These are phyloP conservation scores for Wasmannia auropunctata DNA, from an alignment of 1,140 invertebrate genomes.

Conservation along the genomic window DNA sequence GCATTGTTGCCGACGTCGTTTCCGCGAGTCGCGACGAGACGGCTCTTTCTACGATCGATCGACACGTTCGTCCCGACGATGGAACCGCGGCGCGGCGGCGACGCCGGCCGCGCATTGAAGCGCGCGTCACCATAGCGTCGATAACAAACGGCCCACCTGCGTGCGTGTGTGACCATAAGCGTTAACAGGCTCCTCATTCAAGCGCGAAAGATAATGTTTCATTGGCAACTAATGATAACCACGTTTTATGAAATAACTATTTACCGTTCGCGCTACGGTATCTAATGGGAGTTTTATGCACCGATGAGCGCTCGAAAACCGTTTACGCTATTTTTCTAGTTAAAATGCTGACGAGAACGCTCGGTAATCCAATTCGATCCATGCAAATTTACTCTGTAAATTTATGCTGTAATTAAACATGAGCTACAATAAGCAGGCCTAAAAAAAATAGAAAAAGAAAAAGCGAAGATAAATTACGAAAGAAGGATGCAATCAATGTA, in stretches of 20 bases:
- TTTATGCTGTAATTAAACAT: not conserved
- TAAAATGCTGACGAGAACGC: not conserved
- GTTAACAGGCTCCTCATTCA: slow-evolving; percentile 38
- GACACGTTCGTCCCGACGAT: slow-evolving; percentile 28
- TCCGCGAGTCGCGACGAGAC: slow-evolving; percentile 51
- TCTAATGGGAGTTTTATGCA: slow-evolving; percentile 13
- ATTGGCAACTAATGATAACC: slow-evolving; percentile 52
- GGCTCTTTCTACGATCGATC: slow-evolving; percentile 58
- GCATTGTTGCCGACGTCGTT: slow-evolving; percentile 48
- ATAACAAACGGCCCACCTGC: slow-evolving; percentile 52
- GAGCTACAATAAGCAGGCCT: not conserved
- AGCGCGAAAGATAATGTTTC: slow-evolving; percentile 58
- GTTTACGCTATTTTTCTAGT: not conserved
- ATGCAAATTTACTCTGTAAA: slow-evolving; percentile 3
- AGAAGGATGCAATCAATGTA: not conserved
- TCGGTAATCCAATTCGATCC: not conserved
- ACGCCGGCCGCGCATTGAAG: slow-evolving; percentile 44
- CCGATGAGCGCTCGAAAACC: not conserved
- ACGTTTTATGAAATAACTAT: slow-evolving; percentile 30
- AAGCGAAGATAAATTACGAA: not conserved
- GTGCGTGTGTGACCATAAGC: slow-evolving; percentile 42
- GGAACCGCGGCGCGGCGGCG: slow-evolving; percentile 20
- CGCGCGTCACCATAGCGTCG: slow-evolving; percentile 47
- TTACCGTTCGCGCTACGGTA: not conserved
- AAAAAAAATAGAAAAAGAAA: too few species aligned